Percentiles rank a stretch among this genome's conserved stretches.
These are phyloP conservation scores for Xanthia icteritia DNA, from an alignment of 2,888 invertebrate species.

Conservation along the genomic window DNA sequence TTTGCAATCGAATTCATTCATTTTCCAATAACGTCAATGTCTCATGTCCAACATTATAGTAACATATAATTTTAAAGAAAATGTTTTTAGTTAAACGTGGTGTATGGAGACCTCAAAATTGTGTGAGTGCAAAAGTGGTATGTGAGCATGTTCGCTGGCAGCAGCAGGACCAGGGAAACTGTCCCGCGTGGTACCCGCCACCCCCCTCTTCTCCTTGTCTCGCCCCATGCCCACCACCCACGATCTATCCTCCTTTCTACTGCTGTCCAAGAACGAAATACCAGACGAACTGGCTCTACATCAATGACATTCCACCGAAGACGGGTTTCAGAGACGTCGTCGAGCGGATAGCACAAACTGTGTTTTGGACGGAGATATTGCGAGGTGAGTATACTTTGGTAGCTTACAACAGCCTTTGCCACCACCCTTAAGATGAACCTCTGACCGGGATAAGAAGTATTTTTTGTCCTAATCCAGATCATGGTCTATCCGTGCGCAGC, in stretches of 20 bases:
- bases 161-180: conserved; percentile 6
- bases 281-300: conserved; percentile 86
- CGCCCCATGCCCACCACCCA: conserved; percentile 42
- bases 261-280: conserved; percentile 80
- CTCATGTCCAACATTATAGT: background rate
- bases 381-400: conserved; percentile 89
- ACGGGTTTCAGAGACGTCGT: conserved; percentile 92
- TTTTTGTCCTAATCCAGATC: background rate
- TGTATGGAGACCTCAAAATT: conserved; percentile 16
- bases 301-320: conserved; percentile 91
- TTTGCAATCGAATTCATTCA: conserved; percentile 29
- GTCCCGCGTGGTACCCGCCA: background rate
- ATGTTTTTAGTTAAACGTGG: conserved; percentile 51
- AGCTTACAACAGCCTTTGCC: conserved; percentile 31
- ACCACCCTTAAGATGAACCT: no score
- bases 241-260: conserved; percentile 73
- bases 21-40: conserved; percentile 26
- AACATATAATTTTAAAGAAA: background rate
- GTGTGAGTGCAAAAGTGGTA: conserved; percentile 25
- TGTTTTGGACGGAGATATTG: conserved; percentile 94
- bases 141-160: conserved; percentile 42
- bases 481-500: background rate
- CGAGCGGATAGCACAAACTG: conserved; percentile 92
- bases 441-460: background rate
- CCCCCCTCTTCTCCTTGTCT: conserved; percentile 49